Evolutionary conservation across 2,113 vertebrate species (phyloP).

Genomic region (Plecturocebus donacophilus): DNA sequence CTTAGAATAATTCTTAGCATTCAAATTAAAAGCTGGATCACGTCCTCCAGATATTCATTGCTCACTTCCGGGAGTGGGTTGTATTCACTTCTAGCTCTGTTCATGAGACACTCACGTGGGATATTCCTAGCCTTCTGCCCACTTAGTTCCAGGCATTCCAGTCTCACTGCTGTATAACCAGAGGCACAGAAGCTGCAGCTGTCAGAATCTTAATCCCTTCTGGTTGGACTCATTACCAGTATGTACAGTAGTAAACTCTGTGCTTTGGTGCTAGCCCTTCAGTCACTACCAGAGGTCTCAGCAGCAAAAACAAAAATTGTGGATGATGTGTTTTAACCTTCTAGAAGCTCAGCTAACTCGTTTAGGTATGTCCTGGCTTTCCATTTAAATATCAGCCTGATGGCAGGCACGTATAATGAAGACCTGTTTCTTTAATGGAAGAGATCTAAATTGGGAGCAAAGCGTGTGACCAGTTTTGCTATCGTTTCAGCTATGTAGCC

Average conservation of each 20-base stretch:
- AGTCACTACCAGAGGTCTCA: not conserved
- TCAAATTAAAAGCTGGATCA: not conserved
- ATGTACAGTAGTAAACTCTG: not conserved
- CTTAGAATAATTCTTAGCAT: constrained; percentile 49
- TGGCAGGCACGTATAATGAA: not conserved
- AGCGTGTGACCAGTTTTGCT: not conserved
- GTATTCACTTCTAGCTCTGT: not conserved
- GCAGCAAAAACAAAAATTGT: not conserved
- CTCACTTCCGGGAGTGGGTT: not conserved
- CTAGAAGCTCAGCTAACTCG: constrained; percentile 23
- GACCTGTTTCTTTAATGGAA: not conserved
- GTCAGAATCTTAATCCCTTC: constrained; percentile 61
- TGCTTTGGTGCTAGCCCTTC: not conserved
- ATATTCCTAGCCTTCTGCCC: not conserved
- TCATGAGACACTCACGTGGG: not conserved
- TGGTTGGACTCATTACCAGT: constrained; percentile 33
- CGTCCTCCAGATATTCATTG: not conserved
- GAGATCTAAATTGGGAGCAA: not conserved
- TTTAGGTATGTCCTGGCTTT: constrained; percentile 67
- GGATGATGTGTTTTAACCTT: not conserved
- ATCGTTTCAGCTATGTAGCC: not conserved
- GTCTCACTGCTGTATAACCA: not conserved
- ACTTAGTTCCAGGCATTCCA: not conserved
- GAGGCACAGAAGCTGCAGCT: constrained; percentile 74
- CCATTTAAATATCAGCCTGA: accelerated